These are phyloP conservation scores for Nemoura dubitans DNA, from an alignment of 2,888 invertebrate species.

Conservation along the genomic window DNA sequence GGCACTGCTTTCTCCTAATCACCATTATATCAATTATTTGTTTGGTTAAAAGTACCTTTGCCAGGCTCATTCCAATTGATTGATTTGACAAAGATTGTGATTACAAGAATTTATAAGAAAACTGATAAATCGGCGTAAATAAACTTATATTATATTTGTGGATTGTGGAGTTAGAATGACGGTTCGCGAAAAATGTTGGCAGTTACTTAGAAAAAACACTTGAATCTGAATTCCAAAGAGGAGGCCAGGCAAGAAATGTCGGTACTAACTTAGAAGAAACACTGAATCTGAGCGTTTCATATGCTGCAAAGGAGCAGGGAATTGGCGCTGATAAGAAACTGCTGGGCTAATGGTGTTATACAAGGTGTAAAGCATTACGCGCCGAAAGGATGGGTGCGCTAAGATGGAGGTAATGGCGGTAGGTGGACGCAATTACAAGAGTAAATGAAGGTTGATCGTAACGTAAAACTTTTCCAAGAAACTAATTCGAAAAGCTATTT, in stretches of 20 bases:
- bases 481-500: slow-evolving; percentile 42
- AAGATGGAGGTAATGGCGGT: neutral
- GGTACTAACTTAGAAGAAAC: neutral
- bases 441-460: slow-evolving; percentile 36
- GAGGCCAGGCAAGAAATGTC: neutral
- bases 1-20: neutral
- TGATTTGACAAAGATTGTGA: neutral
- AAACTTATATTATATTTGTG: too few species aligned
- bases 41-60: neutral
- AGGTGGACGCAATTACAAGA: slow-evolving; percentile 42
- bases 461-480: slow-evolving; percentile 35
- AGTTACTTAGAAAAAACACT: too few species aligned
- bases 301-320: neutral
- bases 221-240: too few species aligned
- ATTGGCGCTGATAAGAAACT: neutral
- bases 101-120: too few species aligned
- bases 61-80: neutral
- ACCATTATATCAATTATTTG: slow-evolving; percentile 5
- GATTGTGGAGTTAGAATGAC: too few species aligned
- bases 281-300: neutral
- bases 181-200: neutral
- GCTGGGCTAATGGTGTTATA: slow-evolving; percentile 14
- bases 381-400: neutral
- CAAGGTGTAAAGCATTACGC: slow-evolving; percentile 30
- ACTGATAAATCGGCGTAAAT: too few species aligned